Conservation (phyloP, 23 tunicate species). For the Trididemnum miniatum region DNA sequence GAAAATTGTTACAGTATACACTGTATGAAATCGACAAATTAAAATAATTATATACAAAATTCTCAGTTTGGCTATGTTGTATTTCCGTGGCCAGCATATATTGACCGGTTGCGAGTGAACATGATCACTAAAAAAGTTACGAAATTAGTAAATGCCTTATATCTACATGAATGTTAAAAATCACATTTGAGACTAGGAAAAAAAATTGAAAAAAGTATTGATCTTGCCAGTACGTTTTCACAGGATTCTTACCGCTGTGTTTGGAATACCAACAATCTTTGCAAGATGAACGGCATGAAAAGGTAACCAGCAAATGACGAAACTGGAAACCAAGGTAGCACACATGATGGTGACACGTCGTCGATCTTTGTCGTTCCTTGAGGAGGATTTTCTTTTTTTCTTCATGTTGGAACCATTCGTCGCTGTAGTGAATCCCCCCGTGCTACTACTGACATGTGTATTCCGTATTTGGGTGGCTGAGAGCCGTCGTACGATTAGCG, state of each 20-base stretch:
- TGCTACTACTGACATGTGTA: neutral
- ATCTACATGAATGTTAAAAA: neutral
- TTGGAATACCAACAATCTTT: slow-evolving; percentile 66
- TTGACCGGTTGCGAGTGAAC: neutral
- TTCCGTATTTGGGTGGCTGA: neutral
- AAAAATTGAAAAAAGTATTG: no score
- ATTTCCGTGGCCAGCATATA: neutral
- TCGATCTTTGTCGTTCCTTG: slow-evolving; percentile 55
- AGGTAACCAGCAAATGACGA: slow-evolving; percentile 72
- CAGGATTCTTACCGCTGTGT: neutral
- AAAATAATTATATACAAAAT: neutral
- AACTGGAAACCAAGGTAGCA: slow-evolving; percentile 60
- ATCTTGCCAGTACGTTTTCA: neutral
- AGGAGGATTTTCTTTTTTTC: neutral
- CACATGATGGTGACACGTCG: slow-evolving; percentile 85
- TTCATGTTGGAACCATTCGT: neutral
- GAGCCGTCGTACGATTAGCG: slow-evolving; percentile 41
- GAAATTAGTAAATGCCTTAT: no score
- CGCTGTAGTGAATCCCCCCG: neutral
- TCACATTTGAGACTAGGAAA: neutral
- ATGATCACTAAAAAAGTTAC: no score
- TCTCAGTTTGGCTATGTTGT: neutral
- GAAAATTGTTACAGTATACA: neutral
- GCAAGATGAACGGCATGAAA: slow-evolving; percentile 79
- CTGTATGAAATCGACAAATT: no score